Base-by-base conservation (phyloP, 1,140 invertebrate species). In the Idris sp. region DNA sequence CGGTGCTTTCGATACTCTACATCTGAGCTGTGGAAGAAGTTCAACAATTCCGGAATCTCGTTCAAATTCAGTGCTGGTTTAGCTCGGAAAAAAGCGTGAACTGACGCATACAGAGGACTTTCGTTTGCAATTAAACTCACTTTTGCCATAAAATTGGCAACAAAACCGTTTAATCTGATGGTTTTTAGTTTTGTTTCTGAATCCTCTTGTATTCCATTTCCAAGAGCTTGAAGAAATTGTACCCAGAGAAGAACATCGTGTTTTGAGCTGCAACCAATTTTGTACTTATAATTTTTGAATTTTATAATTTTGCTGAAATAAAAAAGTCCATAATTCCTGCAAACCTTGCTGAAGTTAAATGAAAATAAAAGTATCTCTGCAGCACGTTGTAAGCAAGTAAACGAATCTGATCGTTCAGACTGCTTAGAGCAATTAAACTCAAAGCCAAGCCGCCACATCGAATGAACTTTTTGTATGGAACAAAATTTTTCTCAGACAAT, bases 1-100 rank as follows among this genome's bases (percentile, higher is more conserved):
- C 92, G 88, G 54, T 93, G 89, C 1, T 88, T 84, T 9, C 81
- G 81, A 35, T 89, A 86, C 54, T 93, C 89, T 0, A 93, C 82
- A 38, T 92, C 90, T 3, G 90, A 89, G 62, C 91, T 93, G 65
- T 94, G 91, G 62, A 94, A 91, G 8, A 94, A 88, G 48, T 91
- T 91, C 19, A 93, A 89, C 59, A 95, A 91, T 83, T 94, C 94
- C 3, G 94, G 93, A n/a, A 95, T 90, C n/a, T 90, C 89, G 2
- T 88, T 88, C 1, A 94, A 83, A 81, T 94, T 90, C 3, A 94
- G 81, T 6, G 88, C 86, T 22, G 91, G 89, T 82, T 93, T 94
- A 0, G 92, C 91, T 77, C 92, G 89, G 5, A 95, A 81, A 83
- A 93, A 94, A 43, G 90, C 89, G 44, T 92, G 91, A 0, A 95